Evolutionary conservation across 2,888 invertebrate species (phyloP), one percentile per base, ranked within the genome.

Genomic region (Diogma glabrata): DNA sequence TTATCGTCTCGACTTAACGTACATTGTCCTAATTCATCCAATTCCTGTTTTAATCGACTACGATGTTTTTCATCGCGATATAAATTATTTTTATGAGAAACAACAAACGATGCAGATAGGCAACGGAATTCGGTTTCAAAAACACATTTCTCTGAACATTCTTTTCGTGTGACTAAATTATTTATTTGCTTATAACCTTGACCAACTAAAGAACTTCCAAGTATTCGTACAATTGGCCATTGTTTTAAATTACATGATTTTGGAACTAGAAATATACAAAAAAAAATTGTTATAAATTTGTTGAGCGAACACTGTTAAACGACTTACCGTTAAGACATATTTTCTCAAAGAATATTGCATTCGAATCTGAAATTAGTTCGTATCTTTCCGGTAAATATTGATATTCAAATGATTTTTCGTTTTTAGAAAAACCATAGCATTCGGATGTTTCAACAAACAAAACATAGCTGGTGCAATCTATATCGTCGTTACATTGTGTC

Each of bases 171-270:
- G 53, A 79, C 70, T 57, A 80, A 73, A 30, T 75, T 71, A 2
- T 79, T 65, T 52, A 85, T 67, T 59, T 76, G 77, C 56, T 76
- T 75, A 49, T 77, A 74, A 54, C 77, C 77, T 57, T 81, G 79
- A 12, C 84, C 80, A 51, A 85, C 76, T 57, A 91, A 68, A 57
- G 81, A 78, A 58, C 82, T 83, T 10, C 88, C 87, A 9, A 84
- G 81, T 49, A 83, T 82, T 59, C 79, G 76, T 61, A 89, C 88
- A 49, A 87, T 72, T 23, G 80, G 75, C 90, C 90, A 91, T 59
- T 81, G 75, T 52, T 80, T 79, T 8, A 70, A 66, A 47, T 72
- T 70, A 64, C 84, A 84, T 40, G 59, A 63, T 22, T 61, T 58
- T 43, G 77, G 75, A 58, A 77, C 78, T 78, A 56, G 47, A 51